phyloP scores from a whole-genome alignment of 2,888 invertebrate genomes.

The Diarsia dahlii region DNA sequence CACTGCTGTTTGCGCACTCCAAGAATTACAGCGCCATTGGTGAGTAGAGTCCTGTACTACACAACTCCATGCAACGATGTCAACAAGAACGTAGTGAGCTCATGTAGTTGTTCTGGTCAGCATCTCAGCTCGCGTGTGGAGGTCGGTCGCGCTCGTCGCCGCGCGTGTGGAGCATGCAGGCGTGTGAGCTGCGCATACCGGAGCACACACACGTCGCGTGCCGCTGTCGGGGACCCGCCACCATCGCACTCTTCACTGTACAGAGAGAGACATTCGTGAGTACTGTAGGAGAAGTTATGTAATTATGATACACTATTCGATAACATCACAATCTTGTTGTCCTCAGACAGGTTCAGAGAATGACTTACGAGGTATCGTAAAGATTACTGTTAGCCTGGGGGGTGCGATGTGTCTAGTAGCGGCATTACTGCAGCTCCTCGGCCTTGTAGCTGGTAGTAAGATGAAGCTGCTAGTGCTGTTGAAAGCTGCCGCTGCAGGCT shows the following conservation, averaged over 20 bases:
- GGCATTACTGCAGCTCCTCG: constrained; percentile 82
- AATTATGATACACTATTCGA: not conserved
- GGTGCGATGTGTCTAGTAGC: constrained; percentile 85
- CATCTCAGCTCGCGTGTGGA: constrained; percentile 83
- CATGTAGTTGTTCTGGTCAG: constrained; percentile 66
- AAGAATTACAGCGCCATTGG: constrained; percentile 85
- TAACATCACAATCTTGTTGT: not conserved
- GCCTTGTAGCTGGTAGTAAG: constrained; percentile 76
- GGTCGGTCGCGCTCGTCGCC: constrained; percentile 85
- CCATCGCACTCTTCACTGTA: constrained; percentile 83
- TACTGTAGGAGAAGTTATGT: not conserved
- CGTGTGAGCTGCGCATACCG: constrained; percentile 83
- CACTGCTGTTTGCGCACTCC: constrained; percentile 81
- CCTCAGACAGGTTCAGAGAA: constrained; percentile 84
- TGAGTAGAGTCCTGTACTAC: constrained; percentile 65
- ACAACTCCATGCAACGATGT: not conserved
- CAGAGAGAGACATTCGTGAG: constrained; percentile 84
- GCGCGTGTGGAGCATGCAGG: constrained; percentile 84
- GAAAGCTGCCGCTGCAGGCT: constrained; percentile 83
- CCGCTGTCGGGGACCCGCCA: constrained; percentile 83
- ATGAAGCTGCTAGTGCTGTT: constrained; percentile 79
- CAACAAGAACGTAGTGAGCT: constrained; percentile 1
- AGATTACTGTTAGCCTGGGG: constrained; percentile 82
- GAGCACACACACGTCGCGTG: constrained; percentile 82
- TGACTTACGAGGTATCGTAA: constrained; percentile 83